phyloP scores from a whole-genome alignment of 2,797 vertebrate species.

The Antrozous pallidus region DNA sequence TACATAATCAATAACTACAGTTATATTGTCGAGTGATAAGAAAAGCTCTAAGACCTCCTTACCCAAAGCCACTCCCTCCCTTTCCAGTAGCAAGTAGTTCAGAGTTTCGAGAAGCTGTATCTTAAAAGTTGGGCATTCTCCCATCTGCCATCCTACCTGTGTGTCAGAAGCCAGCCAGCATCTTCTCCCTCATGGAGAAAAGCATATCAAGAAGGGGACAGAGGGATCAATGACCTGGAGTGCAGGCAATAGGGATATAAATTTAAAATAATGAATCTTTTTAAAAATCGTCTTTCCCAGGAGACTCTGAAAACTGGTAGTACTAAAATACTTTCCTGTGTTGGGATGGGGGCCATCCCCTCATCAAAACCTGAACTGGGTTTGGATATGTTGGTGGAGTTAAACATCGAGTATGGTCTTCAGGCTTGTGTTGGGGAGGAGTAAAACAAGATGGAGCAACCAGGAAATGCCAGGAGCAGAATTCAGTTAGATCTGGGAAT shows the following conservation, averaged over 20 bases:
- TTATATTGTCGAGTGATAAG: background rate
- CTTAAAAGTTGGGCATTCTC: background rate
- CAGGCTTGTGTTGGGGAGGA: background rate
- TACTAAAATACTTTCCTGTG: background rate
- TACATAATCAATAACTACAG: background rate
- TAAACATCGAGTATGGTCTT: background rate
- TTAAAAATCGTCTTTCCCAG: background rate
- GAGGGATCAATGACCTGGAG: background rate
- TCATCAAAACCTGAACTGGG: background rate
- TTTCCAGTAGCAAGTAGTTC: background rate
- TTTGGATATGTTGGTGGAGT: background rate
- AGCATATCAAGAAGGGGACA: background rate
- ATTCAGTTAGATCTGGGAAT: background rate
- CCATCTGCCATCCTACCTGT: background rate
- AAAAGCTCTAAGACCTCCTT: background rate
- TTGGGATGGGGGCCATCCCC: background rate
- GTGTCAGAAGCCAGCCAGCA: background rate
- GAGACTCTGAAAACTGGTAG: background rate
- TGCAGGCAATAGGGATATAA: background rate
- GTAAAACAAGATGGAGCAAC: background rate
- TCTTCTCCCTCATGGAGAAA: background rate
- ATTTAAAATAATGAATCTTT: background rate
- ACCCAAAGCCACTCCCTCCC: background rate
- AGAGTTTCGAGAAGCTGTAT: background rate
- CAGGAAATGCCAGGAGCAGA: background rate